Evolutionary conservation across 1,140 invertebrate species (phyloP).

Genomic region (Babylonia areolata): DNA sequence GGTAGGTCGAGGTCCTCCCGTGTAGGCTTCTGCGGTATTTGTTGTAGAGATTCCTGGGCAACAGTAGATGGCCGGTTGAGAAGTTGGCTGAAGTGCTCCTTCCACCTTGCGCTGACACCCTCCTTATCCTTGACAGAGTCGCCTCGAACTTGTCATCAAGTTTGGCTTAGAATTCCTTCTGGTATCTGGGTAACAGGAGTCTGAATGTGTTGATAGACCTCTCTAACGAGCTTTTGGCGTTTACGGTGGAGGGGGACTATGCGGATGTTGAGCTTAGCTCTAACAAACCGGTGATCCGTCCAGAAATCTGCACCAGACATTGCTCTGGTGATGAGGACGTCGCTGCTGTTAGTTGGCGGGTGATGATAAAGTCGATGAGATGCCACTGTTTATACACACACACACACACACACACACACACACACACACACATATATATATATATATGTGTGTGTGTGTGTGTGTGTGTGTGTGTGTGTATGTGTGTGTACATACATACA

Average conservation of each 20-base stretch:
- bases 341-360: background rate
- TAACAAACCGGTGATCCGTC: slow-evolving; percentile 27
- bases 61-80: background rate
- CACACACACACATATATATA: background rate
- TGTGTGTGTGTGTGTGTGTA: no score
- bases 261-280: slow-evolving; percentile 2
- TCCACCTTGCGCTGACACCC: background rate
- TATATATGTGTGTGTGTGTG: no score
- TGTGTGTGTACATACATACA: no score
- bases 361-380: slow-evolving; percentile 31
- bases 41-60: no score
- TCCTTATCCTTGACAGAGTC: no score
- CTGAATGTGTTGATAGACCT: background rate
- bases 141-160: background rate
- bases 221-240: background rate
- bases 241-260: background rate
- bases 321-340: slow-evolving; percentile 35
- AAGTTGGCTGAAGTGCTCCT: slow-evolving; percentile 27
- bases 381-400: slow-evolving; percentile 43
- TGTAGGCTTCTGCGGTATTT: no score
- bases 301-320: slow-evolving; percentile 40
- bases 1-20: no score
- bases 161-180: background rate
- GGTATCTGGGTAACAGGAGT: background rate
- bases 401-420: background rate